phyloP scores from a whole-genome alignment of 2,113 vertebrate species.

The Lophura nycthemera region DNA sequence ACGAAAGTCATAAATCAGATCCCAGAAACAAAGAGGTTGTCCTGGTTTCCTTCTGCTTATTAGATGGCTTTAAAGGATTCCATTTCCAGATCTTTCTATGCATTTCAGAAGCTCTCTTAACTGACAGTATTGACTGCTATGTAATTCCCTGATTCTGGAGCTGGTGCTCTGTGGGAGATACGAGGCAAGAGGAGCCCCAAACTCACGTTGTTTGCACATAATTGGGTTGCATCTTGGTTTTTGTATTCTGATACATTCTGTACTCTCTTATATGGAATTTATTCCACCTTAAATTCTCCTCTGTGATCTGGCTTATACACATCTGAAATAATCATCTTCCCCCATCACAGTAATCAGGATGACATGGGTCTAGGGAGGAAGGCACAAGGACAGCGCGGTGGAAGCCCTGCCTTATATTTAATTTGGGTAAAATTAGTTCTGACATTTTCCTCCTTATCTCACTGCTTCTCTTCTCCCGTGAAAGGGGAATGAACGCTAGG shows the following conservation, averaged over 20 bases:
- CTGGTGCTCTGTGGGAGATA: not conserved
- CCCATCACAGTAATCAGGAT: not conserved
- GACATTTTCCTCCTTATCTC: not conserved
- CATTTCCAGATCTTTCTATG: not conserved
- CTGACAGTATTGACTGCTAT: not conserved
- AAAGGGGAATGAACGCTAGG: not conserved
- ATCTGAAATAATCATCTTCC: not conserved
- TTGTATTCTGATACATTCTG: not conserved
- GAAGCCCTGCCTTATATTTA: not conserved
- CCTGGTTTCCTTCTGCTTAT: not conserved
- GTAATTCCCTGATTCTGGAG: not conserved
- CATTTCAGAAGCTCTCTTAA: not conserved
- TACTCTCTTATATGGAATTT: not conserved
- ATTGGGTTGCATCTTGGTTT: not conserved
- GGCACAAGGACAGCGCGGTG: not conserved
- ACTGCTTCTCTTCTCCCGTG: not conserved
- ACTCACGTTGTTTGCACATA: not conserved
- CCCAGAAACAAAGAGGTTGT: not conserved
- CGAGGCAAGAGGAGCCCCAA: not conserved
- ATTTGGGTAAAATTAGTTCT: not conserved
- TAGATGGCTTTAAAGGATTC: not conserved
- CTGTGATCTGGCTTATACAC: not conserved
- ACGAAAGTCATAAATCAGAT: not conserved
- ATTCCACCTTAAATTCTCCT: not conserved
- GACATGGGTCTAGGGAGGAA: not conserved